Evolutionary conservation across 2,113 vertebrate species (phyloP).

Genomic region (Anoura caudifer): DNA sequence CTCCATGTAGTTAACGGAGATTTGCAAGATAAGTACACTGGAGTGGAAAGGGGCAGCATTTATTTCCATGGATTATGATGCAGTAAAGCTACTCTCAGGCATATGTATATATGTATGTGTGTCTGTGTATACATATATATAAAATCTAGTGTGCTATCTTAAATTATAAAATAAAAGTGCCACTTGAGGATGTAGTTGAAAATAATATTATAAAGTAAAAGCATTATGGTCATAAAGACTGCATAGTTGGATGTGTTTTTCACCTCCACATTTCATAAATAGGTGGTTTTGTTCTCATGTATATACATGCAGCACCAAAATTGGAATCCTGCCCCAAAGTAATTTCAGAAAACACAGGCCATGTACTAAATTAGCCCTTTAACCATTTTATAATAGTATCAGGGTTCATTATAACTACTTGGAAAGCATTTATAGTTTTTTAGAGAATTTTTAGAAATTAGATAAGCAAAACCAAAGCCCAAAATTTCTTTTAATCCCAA

Average conservation of each 20-base stretch:
- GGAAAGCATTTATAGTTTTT: background rate
- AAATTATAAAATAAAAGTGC: constrained; percentile 60
- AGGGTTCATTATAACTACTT: constrained; percentile 1
- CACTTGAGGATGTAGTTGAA: constrained; percentile 47
- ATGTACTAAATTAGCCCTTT: constrained; percentile 16
- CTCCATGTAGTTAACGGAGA: constrained; percentile 12
- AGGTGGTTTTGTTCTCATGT: background rate
- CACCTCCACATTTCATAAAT: constrained; percentile 51
- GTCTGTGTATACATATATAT: too few species aligned
- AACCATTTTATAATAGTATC: constrained; percentile 29
- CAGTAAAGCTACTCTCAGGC: constrained; percentile 32
- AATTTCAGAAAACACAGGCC: constrained; percentile 11
- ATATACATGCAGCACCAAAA: constrained; percentile 35
- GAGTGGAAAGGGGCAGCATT: constrained; percentile 38
- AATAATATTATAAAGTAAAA: constrained; percentile 53
- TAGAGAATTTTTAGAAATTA: background rate
- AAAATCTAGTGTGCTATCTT: constrained; percentile 56
- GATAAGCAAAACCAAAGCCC: constrained; percentile 13
- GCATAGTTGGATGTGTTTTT: background rate
- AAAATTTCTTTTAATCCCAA: background rate
- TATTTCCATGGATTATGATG: constrained; percentile 51
- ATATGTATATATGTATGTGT: constrained; percentile 24
- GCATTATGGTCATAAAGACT: constrained; percentile 53
- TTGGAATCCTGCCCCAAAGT: background rate
- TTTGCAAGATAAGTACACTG: constrained; percentile 58